A percentile compares a stretch with the other conserved stretches of the same genome.
Evolutionary conservation across 2,888 invertebrate genomes (phyloP).

Genomic region (Argynnis bischoffii): DNA sequence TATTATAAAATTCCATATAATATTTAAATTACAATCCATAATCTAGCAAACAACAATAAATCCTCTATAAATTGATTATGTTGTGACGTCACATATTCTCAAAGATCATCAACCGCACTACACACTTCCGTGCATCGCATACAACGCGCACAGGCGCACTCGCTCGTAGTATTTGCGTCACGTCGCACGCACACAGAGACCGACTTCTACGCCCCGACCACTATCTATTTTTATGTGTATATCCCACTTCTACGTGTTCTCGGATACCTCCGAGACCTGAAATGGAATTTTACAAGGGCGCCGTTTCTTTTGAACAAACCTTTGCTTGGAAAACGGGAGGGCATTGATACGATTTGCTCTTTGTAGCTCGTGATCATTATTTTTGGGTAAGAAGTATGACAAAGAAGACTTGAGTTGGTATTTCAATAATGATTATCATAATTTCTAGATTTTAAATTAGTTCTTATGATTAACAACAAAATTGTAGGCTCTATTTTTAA

Average conservation of each 20-base stretch:
- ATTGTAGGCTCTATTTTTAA: too few relatives aligned
- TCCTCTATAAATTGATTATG: constrained; percentile 12
- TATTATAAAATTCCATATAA: neutral
- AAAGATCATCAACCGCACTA: constrained; percentile 34
- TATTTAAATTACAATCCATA: neutral
- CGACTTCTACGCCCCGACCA: constrained; percentile 59
- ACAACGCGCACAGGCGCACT: constrained; percentile 55
- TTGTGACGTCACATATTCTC: constrained; percentile 48
- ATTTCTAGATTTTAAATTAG: too few relatives aligned
- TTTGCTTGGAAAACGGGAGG: constrained; percentile 62
- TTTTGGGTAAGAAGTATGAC: neutral
- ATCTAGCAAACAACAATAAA: neutral
- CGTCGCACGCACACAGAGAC: constrained; percentile 59
- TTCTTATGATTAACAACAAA: too few relatives aligned
- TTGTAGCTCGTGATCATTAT: constrained; percentile 29
- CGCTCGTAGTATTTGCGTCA: constrained; percentile 44
- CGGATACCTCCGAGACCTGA: constrained; percentile 74
- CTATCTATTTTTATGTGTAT: constrained; percentile 53
- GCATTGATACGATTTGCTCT: constrained; percentile 50
- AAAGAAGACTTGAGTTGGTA: neutral
- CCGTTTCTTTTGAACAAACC: constrained; percentile 70
- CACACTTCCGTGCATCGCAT: constrained; percentile 50
- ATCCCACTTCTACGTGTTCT: constrained; percentile 53
- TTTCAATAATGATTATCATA: too few relatives aligned
- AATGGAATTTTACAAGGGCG: constrained; percentile 76